These are phyloP conservation scores for Periophthalmus magnuspinnatus DNA, from an alignment of 2,797 vertebrate genomes.

Conservation along the genomic window DNA sequence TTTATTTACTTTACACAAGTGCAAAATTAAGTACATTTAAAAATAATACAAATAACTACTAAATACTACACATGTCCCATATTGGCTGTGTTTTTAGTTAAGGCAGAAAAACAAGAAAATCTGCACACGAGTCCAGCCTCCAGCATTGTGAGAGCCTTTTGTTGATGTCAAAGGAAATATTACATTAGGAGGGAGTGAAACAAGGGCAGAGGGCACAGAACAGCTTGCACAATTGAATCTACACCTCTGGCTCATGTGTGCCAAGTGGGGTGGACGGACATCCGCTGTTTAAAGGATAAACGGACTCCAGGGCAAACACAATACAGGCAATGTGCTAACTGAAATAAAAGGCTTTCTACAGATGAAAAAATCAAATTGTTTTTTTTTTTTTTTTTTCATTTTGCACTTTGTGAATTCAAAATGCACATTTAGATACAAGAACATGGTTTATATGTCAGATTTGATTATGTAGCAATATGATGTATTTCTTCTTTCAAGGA, in stretches of 20 bases:
- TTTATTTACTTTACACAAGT: too few species aligned
- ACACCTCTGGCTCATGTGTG: conserved; percentile 21
- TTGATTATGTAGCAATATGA: too few species aligned
- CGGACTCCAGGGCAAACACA: background rate
- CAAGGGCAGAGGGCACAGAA: conserved; percentile 23
- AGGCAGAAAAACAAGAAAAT: conserved; percentile 35
- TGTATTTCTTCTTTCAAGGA: too few species aligned
- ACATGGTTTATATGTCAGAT: too few species aligned
- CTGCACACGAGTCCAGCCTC: conserved; percentile 25
- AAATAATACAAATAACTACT: too few species aligned
- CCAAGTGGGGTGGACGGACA: background rate
- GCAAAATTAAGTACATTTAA: too few species aligned
- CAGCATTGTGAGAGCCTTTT: conserved; percentile 32
- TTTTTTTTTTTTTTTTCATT: too few species aligned
- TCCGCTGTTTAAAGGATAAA: background rate
- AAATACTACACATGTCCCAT: too few species aligned
- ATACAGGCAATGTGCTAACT: background rate
- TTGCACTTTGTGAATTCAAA: too few species aligned
- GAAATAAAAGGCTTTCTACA: background rate
- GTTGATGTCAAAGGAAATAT: conserved; percentile 46
- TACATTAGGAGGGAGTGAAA: conserved; percentile 34
- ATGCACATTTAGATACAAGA: too few species aligned
- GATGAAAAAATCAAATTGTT: too few species aligned
- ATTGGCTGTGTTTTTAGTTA: conserved; percentile 20
- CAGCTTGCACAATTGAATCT: conserved; percentile 38